Evolutionary conservation across 2,113 vertebrate genomes (phyloP).

Genomic region (Lutjanus erythropterus): DNA sequence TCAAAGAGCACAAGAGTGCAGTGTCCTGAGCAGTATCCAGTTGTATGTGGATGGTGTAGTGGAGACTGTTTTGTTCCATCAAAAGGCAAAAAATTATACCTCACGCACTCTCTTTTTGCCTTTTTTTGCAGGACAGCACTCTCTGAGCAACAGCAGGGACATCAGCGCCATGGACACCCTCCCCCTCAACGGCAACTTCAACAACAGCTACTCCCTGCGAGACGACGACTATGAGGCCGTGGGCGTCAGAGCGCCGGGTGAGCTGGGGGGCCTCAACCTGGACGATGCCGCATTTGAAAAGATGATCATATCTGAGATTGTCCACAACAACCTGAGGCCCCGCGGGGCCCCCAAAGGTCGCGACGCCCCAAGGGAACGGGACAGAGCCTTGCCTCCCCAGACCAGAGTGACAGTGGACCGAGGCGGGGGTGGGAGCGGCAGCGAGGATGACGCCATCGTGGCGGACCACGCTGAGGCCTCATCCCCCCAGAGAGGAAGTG

Average conservation of each 20-base stretch:
- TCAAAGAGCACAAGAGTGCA: constrained; percentile 67
- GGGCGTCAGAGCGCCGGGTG: constrained; percentile 86
- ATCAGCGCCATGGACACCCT: constrained; percentile 99
- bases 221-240: constrained; percentile 93
- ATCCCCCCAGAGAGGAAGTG: constrained; percentile 83
- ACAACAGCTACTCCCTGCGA: constrained; percentile 98
- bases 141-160: constrained; percentile 99
- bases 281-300: constrained; percentile 97
- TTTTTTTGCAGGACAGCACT: constrained; percentile 93
- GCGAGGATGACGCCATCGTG: constrained; percentile 93
- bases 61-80: constrained; percentile 17
- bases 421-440: constrained; percentile 88
- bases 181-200: constrained; percentile 99
- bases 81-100: constrained; percentile 6
- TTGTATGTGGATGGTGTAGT: constrained; percentile 68
- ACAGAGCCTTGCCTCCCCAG: constrained; percentile 63
- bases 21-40: constrained; percentile 98
- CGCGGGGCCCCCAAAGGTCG: constrained; percentile 87
- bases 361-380: constrained; percentile 82
- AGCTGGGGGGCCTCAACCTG: constrained; percentile 92
- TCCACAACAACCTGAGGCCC: constrained; percentile 97
- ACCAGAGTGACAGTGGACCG: constrained; percentile 67
- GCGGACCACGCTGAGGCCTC: constrained; percentile 90
- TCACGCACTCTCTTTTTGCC: constrained; percentile 60
- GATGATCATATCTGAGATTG: constrained; percentile 99